phyloP scores from a whole-genome alignment of 2,888 invertebrate species.

The Drosophila pseudotalamancana region DNA sequence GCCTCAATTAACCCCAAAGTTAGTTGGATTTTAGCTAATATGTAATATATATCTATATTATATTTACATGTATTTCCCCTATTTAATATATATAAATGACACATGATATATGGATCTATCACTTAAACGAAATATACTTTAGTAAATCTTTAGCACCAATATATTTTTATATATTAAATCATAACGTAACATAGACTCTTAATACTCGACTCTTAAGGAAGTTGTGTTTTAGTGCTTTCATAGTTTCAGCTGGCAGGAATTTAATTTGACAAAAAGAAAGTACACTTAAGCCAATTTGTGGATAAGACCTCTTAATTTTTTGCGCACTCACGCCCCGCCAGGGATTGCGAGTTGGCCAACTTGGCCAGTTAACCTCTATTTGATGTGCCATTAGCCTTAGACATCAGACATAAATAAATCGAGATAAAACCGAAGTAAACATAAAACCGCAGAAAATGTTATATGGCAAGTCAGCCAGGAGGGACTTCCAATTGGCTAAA shows the following conservation, averaged over 20 bases:
- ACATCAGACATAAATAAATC: constrained; percentile 12
- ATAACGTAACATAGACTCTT: no score
- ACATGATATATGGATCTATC: no score
- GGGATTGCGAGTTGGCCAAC: background rate
- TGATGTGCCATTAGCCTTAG: constrained; percentile 6
- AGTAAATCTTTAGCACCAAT: no score
- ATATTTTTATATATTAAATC: no score
- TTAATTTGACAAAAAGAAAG: background rate
- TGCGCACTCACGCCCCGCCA: background rate
- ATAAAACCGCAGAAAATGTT: constrained; percentile 10
- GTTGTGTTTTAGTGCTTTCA: no score
- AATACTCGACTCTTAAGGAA: no score
- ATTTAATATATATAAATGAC: no score
- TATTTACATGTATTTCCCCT: no score
- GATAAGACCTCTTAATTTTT: background rate
- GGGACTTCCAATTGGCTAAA: constrained; percentile 8
- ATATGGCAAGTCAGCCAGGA: background rate
- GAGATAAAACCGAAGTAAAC: constrained; percentile 1
- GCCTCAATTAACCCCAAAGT: background rate
- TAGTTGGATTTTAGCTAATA: no score
- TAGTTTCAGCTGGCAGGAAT: no score
- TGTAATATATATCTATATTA: no score
- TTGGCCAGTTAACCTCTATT: constrained; percentile 2
- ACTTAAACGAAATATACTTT: no score
- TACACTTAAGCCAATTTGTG: background rate